Evolutionary conservation across 2,113 vertebrate genomes (phyloP), one percentile per base, ranked within the genome.

Genomic region (Microtus oregoni): DNA sequence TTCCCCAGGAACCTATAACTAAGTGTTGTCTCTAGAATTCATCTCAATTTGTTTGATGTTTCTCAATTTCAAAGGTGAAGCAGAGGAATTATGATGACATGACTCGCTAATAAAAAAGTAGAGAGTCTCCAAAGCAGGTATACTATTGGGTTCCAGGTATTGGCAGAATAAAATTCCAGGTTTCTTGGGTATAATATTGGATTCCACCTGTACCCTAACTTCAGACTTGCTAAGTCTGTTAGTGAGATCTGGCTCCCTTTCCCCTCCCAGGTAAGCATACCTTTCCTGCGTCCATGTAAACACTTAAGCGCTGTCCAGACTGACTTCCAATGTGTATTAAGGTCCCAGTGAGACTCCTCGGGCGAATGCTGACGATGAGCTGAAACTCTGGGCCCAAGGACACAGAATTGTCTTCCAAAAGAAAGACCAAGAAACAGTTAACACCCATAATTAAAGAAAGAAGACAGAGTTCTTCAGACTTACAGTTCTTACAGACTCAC

Each of bases 251-350:
- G 47, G 3, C 50, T 81, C 28, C 47, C 83, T 68, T 26, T 63
- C n/a, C 22, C 44, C 41, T 22, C 28, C 38, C 72, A 12, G 1
- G 63, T 24, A 86, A 73, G 58, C 61, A 94, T 83, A 99, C 99
- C 99, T 99, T 98, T 98, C 99, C 99, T 83, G 90, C 96, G 89
- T 98, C 98, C 98, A 99, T 98, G 95, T 99, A 99, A 68, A 99
- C 47, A 47, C 97, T 99, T 96, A 99, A 96, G 92, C 99, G 98
- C 92, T 97, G 98, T 41, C 98, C 96, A 1, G 92, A 95, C 26
- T 97, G 98, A 93, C 97, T 98, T 85, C 99, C 99, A 0, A 99
- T 91, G 86, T 99, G 98, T 44, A 99, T 98, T 72, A 99, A 98
- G 28, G 99, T 90, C 30, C 99, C 99, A 19, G 96, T 98, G 26